Evolutionary conservation across 2,888 invertebrate genomes (phyloP), one percentile per base, ranked within the genome.

Genomic region (Tenthredo distinguenda): DNA sequence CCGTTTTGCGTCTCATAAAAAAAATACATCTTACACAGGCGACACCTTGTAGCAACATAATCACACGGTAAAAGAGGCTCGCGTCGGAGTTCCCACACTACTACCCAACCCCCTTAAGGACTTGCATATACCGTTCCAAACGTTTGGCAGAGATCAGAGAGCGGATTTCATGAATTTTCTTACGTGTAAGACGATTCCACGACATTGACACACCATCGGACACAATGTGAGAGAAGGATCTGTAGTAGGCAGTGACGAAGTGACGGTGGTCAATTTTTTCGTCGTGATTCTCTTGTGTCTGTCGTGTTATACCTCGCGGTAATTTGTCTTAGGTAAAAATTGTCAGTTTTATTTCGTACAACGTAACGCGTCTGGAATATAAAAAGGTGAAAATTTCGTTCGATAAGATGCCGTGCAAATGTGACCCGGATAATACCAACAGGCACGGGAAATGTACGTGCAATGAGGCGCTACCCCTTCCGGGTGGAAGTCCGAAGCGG

Each of bases 401-500:
- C 15, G 43, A 34, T 7, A 83, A 85, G 58, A 85, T 87, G 86
- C 74, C 87, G 1, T 84, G 85, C 74, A 84, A 86, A 62, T 86
- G 85, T 81, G 86, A 87, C 58, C 85, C 83, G 0, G 55, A n/a
- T 55, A n/a, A 55, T 5, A n/a, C n/a, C 6, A 62, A 85, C 18
- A 62, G 55, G 31, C 55, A 76, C 15, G 79, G 21, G 0, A 81
- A 86, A 55, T 86, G 85, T 12, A 43, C 47, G n/a, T 86, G 85
- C 77, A 47, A 85, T n/a, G 65, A 85, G 37, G 74, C 86, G n/a
- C 77, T 85, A 40, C 62, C 85, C 0, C 85, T 84, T 47, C 86
- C 86, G 10, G 86, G 71, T 34, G 85, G 85, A 40, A 86, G 85
- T 84, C 86, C 86, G n/a, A 79, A 68, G n/a, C 85, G 85, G 18